phyloP scores from a whole-genome alignment of 2,113 vertebrate species.

The Nothoprocta pentlandii region DNA sequence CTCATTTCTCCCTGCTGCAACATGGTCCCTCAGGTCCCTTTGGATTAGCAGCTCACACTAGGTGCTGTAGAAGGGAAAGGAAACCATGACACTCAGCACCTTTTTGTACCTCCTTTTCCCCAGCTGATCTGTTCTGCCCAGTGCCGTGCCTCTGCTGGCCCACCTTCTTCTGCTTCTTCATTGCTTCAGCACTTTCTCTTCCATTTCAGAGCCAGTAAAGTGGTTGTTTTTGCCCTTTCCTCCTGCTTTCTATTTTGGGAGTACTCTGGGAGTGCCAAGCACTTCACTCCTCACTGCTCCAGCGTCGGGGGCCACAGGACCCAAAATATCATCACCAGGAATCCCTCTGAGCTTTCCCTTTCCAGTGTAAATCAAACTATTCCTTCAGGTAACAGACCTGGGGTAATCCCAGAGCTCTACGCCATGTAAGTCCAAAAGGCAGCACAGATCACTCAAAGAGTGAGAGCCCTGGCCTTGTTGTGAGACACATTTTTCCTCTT shows the following conservation, averaged over 20 bases:
- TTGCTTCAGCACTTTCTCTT: not conserved
- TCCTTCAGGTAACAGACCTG: not conserved
- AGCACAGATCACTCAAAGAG: not conserved
- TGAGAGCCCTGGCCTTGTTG: not conserved
- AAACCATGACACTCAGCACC: not conserved
- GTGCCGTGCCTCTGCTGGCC: not conserved
- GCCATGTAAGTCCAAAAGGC: not conserved
- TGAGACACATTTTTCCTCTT: not conserved
- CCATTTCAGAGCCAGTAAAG: not conserved
- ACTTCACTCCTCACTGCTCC: not conserved
- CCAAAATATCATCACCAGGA: not conserved
- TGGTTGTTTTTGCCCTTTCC: not conserved
- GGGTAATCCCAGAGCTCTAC: not conserved
- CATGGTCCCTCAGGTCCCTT: not conserved
- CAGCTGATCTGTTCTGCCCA: not conserved
- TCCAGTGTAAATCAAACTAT: not conserved
- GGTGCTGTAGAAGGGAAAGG: not conserved
- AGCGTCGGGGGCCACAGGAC: not conserved
- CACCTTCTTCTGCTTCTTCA: not conserved
- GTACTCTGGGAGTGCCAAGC: not conserved
- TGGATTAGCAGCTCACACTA: not conserved
- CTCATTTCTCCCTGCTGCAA: not conserved
- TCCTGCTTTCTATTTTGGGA: not conserved
- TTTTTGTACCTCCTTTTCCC: not conserved
- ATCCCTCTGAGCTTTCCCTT: not conserved